These are phyloP conservation scores for Sinocyclocheilus maitianheensis DNA, from an alignment of 2,113 vertebrate species.

Conservation along the genomic window DNA sequence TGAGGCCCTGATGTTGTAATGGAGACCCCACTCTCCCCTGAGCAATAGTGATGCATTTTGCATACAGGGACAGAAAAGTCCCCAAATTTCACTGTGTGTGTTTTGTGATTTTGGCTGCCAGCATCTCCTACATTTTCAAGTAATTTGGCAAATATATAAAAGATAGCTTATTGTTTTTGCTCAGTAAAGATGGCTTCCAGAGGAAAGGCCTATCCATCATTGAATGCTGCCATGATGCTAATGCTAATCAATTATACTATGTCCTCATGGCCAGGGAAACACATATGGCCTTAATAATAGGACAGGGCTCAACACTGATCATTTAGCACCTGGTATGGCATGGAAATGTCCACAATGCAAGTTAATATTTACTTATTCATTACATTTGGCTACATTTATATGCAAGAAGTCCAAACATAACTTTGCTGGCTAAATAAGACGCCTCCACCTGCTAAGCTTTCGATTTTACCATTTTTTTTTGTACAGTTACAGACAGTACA, in stretches of 20 bases:
- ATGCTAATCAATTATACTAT: conserved; percentile 61
- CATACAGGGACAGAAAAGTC: conserved; percentile 68
- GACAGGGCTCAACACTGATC: conserved; percentile 79
- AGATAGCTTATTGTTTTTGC: conserved; percentile 81
- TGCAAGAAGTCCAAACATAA: conserved; percentile 48
- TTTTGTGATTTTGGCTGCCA: conserved; percentile 77
- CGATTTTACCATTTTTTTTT: conserved; percentile 43
- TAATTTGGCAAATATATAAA: conserved; percentile 84
- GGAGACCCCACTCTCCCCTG: conserved; percentile 67
- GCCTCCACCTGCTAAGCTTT: conserved; percentile 19
- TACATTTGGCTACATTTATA: conserved; percentile 76
- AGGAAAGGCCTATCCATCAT: conserved; percentile 64
- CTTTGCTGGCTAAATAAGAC: conserved; percentile 41
- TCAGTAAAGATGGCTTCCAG: conserved; percentile 76
- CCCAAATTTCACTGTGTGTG: conserved; percentile 57
- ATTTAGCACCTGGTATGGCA: conserved; percentile 78
- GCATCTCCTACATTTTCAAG: conserved; percentile 81
- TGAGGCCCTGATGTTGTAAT: conserved; percentile 51
- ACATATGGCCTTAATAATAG: conserved; percentile 47
- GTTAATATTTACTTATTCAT: conserved; percentile 66
- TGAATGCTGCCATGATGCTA: conserved; percentile 56
- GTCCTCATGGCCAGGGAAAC: conserved; percentile 50
- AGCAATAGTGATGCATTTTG: conserved; percentile 72
- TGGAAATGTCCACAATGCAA: conserved; percentile 74
- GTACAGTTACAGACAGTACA: conserved; percentile 67